These are phyloP conservation scores for Crenichthys baileyi DNA, from an alignment of 2,797 vertebrate species.

Conservation along the genomic window DNA sequence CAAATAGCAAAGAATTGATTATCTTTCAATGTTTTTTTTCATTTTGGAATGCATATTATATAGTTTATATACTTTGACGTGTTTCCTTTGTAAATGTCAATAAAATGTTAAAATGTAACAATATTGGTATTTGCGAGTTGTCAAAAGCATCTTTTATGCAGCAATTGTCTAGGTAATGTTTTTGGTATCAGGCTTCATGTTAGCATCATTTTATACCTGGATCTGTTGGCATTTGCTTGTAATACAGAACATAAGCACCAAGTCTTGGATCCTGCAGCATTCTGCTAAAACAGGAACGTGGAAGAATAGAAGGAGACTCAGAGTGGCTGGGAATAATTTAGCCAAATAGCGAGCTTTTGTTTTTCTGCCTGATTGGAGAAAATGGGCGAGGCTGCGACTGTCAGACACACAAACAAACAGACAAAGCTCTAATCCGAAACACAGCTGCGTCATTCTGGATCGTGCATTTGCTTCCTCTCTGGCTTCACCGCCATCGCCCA, in stretches of 20 bases:
- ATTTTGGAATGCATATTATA: not conserved
- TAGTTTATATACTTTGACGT: not conserved
- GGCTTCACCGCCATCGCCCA: conserved; percentile 34
- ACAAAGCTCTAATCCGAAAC: conserved; percentile 54
- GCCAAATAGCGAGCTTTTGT: conserved; percentile 66
- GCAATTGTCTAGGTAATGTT: not conserved
- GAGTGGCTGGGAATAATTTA: conserved; percentile 67
- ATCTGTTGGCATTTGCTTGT: not conserved
- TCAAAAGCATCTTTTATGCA: not conserved
- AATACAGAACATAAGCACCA: not conserved
- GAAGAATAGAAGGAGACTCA: conserved; percentile 25
- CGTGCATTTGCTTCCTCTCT: conserved; percentile 61
- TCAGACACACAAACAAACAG: conserved; percentile 12
- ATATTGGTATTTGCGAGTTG: not conserved
- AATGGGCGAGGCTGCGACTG: conserved; percentile 57
- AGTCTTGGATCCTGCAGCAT: not conserved
- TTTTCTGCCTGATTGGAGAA: conserved; percentile 69
- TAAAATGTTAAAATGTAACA: not conserved
- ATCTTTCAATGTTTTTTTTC: not conserved
- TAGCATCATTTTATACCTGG: not conserved
- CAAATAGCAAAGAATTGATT: too few relatives aligned
- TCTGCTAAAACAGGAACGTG: not conserved
- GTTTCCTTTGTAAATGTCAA: too few relatives aligned
- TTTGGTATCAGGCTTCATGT: not conserved
- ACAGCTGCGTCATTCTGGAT: conserved; percentile 62